Evolutionary conservation across 2,888 invertebrate species (phyloP).

Genomic region (Drosophila falleni): DNA sequence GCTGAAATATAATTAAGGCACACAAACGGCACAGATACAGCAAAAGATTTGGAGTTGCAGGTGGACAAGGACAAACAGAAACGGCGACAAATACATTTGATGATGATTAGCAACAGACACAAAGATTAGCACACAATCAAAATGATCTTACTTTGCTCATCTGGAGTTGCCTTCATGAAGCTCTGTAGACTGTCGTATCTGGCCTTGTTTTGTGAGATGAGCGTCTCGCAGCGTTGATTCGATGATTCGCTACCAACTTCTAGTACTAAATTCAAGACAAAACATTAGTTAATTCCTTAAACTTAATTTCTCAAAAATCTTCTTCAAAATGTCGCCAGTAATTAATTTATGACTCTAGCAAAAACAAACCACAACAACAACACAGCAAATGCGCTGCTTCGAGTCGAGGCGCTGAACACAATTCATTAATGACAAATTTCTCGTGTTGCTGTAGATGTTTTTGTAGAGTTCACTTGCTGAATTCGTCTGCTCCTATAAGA

Average conservation of each 20-base stretch:
- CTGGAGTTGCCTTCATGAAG: conserved; percentile 25
- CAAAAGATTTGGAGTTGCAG: conserved; percentile 28
- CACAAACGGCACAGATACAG: conserved; percentile 55
- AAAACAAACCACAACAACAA: no score
- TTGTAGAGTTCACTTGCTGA: no score
- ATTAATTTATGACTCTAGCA: no score
- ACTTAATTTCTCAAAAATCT: no score
- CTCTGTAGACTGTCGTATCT: conserved; percentile 35
- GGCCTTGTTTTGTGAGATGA: conserved; percentile 84
- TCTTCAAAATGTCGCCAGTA: no score
- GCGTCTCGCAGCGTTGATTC: conserved; percentile 83
- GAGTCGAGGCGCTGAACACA: no score
- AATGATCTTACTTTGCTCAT: conserved; percentile 68
- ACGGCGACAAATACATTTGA: conserved; percentile 8
- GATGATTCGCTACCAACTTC: conserved; percentile 87
- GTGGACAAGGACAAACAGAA: conserved; percentile 8
- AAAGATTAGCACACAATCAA: background rate
- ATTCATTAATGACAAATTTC: no score
- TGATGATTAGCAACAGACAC: conserved; percentile 32
- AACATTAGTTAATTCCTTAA: no score
- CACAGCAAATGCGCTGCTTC: no score
- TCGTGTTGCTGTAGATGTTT: no score
- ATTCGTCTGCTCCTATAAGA: no score
- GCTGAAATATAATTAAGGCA: conserved; percentile 64
- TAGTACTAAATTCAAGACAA: conserved; percentile 78